Conservation (phyloP, 1,140 invertebrate species). For the Calycopis cecrops region DNA sequence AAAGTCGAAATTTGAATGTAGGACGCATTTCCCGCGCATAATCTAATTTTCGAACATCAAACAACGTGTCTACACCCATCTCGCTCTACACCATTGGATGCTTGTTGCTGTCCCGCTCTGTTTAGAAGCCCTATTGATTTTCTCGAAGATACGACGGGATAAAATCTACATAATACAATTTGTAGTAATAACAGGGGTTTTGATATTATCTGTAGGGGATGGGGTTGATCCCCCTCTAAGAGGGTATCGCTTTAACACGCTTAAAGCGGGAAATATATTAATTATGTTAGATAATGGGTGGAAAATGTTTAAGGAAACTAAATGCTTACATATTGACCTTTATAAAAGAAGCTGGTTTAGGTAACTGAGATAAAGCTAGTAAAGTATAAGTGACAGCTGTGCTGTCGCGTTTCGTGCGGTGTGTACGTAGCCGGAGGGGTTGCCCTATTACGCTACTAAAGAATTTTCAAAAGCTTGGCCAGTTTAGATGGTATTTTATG, state of each 20-base stretch:
- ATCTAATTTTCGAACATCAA: constrained; percentile 43
- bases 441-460: no score
- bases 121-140: constrained; percentile 51
- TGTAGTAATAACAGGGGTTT: constrained; percentile 28
- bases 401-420: no score
- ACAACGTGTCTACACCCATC: constrained; percentile 32
- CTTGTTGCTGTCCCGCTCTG: constrained; percentile 32
- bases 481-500: no score
- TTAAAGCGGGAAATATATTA: no score
- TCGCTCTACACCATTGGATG: constrained; percentile 22
- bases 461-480: no score
- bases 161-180: constrained; percentile 48
- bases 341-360: not conserved
- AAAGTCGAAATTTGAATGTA: constrained; percentile 21
- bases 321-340: not conserved
- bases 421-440: no score
- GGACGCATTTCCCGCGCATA: constrained; percentile 2
- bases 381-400: no score
- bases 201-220: no score
- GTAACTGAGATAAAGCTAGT: not conserved
- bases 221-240: no score
- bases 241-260: no score
- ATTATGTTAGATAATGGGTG: no score
- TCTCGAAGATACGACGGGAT: constrained; percentile 38
- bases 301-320: not conserved